Evolutionary conservation across 2,888 invertebrate species (phyloP), one percentile per base, ranked within the genome.

Genomic region (Acleris emargana): DNA sequence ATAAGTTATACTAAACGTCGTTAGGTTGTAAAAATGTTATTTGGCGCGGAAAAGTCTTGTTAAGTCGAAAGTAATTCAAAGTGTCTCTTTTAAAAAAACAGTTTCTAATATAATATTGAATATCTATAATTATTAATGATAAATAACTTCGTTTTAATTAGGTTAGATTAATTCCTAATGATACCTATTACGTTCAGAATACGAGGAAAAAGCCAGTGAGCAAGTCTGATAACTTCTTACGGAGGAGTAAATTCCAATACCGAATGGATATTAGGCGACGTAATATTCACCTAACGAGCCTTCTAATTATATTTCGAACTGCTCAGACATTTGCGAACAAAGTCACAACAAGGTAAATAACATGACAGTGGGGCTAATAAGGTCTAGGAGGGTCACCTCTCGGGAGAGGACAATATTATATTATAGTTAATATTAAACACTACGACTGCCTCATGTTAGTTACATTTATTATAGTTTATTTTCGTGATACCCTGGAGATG

Each of bases 291-390:
- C 45, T 20, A 57, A 58, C 58, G 38, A 42, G 52, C 47, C 58
- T 58, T 64, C 28, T 53, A 53, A 64, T 62, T 55, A 55, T 59
- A 51, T 50, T 58, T 52, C 38, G 53, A 58, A 49, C 53, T 49
- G 11, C 49, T 51, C 58, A 58, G 45, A 45, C 38, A 5, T 22
- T 50, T 13, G 5, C 17, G 17, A 45, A 25, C 45, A 42, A 38
- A 32, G 50, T 42, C 17, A 59, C 50, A 25, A 22, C 20, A 59
- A 59, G 22, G 42, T 16, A 22, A 59, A 59, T 59, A 42, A 59
- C 50, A 38, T 16, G 54, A 54, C n/a, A 42, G 42, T 42, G 20
- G 16, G 42, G 17, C 17, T 45, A n/a, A 45, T 45, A n/a, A 45
- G 20, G 42, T 38, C 16, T 20, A 42, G 38, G 20, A 54, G 42